Base-by-base conservation (phyloP, 2,113 vertebrate genomes). In the Electrona antarctica region DNA sequence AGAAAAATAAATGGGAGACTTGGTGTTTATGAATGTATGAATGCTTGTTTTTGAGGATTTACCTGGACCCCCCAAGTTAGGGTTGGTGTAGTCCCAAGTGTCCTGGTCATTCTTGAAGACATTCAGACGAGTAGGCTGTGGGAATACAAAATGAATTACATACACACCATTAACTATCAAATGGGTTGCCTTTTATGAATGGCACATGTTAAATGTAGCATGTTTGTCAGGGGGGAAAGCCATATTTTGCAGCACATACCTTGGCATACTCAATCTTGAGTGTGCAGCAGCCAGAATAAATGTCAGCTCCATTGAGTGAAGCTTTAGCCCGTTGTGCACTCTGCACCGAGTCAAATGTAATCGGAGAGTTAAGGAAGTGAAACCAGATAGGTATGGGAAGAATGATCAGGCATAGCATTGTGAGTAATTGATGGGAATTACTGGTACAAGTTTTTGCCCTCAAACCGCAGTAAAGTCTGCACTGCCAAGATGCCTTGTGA, bases 31-130 rank as follows among this genome's bases (percentile, higher is more conserved):
- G 41, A 61, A 52, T 48, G 29, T 58, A 45, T 46, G 33, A 41
- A 41, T 59, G 51, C 7, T 3, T 11, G 77, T 57, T 46, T 52
- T 21, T n/a, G 10, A 72, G 68, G 62, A 60, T 71, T 91, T 97
- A 98, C 97, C 97, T 98, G 96, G 94, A 67, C 95, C 95, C 74
- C 95, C 95, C 77, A 98, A 93, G 56, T 93, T 95, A 67, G 97
- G 97, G 88, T 98, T 98, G 51, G 97, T 98, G 91, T 99, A 98
- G 76, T 99, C 97, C 96, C 97, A 99, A 10, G 97, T 99, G 87
- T 99, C 97, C 76, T 97, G 96, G 89, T 99, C 97, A 0, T 99
- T 99, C 94, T 97, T 98, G 91, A 99, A 99, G 65, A 99, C 97
- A 33, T 99, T 99, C 85, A 99, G 93, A 8, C 97, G 96, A 2